Conservation (phyloP, 2,888 invertebrate genomes). For the Therioaphis trifolii region DNA sequence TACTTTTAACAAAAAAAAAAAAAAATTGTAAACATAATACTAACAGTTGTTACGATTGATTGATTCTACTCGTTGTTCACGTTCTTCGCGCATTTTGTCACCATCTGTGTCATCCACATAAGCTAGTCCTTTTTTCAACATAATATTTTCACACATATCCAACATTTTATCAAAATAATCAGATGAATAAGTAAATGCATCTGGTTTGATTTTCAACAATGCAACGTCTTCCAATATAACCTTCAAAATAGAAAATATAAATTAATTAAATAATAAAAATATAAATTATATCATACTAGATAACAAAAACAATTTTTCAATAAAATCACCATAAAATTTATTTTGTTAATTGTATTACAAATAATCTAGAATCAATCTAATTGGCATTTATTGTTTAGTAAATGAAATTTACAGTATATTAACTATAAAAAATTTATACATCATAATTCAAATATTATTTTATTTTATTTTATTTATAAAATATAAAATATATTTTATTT, state of each 20-base stretch:
- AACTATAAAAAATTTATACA: background rate
- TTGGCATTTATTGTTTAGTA: background rate
- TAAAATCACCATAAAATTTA: background rate
- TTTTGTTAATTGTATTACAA: background rate
- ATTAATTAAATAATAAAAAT: background rate
- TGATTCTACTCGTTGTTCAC: conserved; percentile 89
- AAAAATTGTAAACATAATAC: conserved; percentile 67
- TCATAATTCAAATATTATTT: too few species aligned
- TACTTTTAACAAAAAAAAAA: background rate
- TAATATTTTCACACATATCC: conserved; percentile 81
- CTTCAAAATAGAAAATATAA: conserved; percentile 67
- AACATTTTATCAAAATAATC: conserved; percentile 96
- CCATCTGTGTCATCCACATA: conserved; percentile 97
- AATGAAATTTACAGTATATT: background rate
- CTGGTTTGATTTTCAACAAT: conserved; percentile 91
- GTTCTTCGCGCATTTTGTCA: conserved; percentile 92
- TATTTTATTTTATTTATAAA: too few species aligned
- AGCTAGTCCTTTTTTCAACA: conserved; percentile 89
- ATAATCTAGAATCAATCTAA: background rate
- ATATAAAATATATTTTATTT: too few species aligned
- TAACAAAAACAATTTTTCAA: too few species aligned
- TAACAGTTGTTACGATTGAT: conserved; percentile 85
- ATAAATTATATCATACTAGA: too few species aligned
- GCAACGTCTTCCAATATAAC: conserved; percentile 91
- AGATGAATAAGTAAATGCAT: conserved; percentile 93